These are phyloP conservation scores for Naso thynnoides DNA, from an alignment of 2,797 vertebrate genomes.

Conservation along the genomic window DNA sequence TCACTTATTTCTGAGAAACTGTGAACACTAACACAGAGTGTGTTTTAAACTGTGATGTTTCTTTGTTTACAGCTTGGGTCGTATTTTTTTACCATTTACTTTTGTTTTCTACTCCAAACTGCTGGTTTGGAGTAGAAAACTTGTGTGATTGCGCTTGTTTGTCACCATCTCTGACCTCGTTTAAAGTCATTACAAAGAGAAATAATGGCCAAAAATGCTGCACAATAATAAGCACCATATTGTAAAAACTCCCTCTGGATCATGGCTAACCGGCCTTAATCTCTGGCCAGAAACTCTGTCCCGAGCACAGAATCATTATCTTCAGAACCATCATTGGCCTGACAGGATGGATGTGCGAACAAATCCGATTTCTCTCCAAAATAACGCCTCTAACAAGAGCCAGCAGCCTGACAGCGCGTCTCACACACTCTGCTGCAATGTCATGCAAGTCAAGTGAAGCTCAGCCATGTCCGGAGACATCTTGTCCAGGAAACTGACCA, in stretches of 20 bases:
- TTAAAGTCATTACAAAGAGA: background rate
- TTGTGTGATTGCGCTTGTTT: background rate
- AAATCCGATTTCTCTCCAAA: conserved; percentile 23
- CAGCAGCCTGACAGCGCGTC: conserved; percentile 35
- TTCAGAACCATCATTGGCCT: background rate
- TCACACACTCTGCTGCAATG: conserved; percentile 50
- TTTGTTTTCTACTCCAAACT: background rate
- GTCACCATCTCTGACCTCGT: background rate
- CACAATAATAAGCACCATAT: background rate
- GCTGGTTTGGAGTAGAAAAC: background rate
- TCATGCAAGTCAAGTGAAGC: conserved; percentile 55
- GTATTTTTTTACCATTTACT: too few species aligned
- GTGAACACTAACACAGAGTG: background rate
- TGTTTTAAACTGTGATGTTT: background rate
- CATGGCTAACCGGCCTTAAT: background rate
- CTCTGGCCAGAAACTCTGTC: background rate
- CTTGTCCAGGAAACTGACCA: conserved; percentile 64
- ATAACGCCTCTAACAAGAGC: conserved; percentile 33
- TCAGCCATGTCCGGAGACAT: conserved; percentile 59
- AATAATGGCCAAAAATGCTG: background rate
- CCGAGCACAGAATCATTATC: conserved; percentile 11
- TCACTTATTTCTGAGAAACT: background rate
- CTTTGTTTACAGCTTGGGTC: background rate
- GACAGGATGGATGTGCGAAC: conserved; percentile 35
- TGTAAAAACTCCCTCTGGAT: conserved; percentile 1